Evolutionary conservation across 2,888 invertebrate species (phyloP), one percentile per base, ranked within the genome.

Genomic region (Cybosia mesomella): DNA sequence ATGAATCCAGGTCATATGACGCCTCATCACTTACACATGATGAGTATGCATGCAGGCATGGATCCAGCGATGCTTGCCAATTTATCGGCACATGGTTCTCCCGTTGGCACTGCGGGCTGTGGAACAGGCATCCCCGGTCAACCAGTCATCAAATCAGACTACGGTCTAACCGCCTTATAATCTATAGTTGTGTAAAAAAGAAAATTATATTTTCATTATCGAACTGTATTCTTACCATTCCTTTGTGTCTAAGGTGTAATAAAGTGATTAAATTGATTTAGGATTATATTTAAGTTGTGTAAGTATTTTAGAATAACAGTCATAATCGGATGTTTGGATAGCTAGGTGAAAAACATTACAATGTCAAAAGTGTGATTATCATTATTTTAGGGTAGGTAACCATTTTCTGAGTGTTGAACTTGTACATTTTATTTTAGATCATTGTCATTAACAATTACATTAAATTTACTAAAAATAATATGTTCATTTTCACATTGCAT

Each of bases 81-180:
- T 70, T 91, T 95, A 24, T 89, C 95, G 57, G 95, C 95, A 53
- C 95, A 95, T 77, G 94, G 96, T 61, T 95, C 96, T 10, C 96
- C 96, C 15, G 91, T 95, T 34, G 93, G 95, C 24, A 90, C 92
- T 64, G 90, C 95, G 32, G 92, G 93, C 39, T 95, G 95, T 70
- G 95, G 95, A 32, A 91, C 92, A 9, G 94, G 93, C 54, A 88
- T 95, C 69, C 87, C 93, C 61, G 92, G 86, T 79, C 95, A 96
- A 78, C 94, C 96, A 74, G 95, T 97, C 85, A 97, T 98, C 85
- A 98, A 98, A 93, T 97, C 98, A 82, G 98, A 98, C 94, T 98
- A 98, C 89, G 98, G 97, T 90, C 96, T 98, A 85, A 98, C 98
- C 89, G 96, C 98, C 94, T 95, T 95, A 95, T 95, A 95, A 95